Evolutionary conservation across 2,113 vertebrate genomes (phyloP).

Genomic region (Leptobrachium ailaonicum): DNA sequence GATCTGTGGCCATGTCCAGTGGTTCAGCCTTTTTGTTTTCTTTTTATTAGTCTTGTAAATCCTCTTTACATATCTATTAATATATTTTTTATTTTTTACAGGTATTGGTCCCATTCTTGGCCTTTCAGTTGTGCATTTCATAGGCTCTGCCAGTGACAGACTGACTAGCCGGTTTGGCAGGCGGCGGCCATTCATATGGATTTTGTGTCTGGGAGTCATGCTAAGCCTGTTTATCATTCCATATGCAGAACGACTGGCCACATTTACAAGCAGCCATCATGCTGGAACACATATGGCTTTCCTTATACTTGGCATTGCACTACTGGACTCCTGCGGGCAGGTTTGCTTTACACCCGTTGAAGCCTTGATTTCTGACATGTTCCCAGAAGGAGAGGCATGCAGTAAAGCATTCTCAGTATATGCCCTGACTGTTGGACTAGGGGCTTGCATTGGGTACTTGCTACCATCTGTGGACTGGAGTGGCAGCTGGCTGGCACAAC

Average conservation of each 20-base stretch:
- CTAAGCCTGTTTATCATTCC: conserved; percentile 81
- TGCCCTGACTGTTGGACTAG: conserved; percentile 83
- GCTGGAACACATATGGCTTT: conserved; percentile 72
- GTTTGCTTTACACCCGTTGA: conserved; percentile 84
- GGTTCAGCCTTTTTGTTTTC: no score
- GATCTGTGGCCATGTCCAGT: no score
- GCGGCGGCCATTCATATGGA: conserved; percentile 83
- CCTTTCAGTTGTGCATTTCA: conserved; percentile 74
- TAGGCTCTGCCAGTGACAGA: conserved; percentile 79
- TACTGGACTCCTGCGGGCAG: conserved; percentile 84
- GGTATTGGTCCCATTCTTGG: conserved; percentile 82
- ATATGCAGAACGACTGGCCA: conserved; percentile 65
- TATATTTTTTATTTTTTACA: conserved; percentile 49
- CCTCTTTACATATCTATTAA: no score
- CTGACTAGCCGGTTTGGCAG: conserved; percentile 81
- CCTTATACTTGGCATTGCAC: conserved; percentile 73
- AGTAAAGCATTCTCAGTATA: conserved; percentile 80
- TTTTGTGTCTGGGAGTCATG: conserved; percentile 75
- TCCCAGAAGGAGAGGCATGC: conserved; percentile 76
- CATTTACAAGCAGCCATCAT: conserved; percentile 57
- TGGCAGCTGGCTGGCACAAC: conserved; percentile 63
- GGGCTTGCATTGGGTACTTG: conserved; percentile 83
- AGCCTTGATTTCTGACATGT: conserved; percentile 82
- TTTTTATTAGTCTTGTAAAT: no score
- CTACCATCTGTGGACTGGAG: conserved; percentile 81